Evolutionary conservation across 2,888 invertebrate genomes (phyloP).

Genomic region (Lingula anatina): DNA sequence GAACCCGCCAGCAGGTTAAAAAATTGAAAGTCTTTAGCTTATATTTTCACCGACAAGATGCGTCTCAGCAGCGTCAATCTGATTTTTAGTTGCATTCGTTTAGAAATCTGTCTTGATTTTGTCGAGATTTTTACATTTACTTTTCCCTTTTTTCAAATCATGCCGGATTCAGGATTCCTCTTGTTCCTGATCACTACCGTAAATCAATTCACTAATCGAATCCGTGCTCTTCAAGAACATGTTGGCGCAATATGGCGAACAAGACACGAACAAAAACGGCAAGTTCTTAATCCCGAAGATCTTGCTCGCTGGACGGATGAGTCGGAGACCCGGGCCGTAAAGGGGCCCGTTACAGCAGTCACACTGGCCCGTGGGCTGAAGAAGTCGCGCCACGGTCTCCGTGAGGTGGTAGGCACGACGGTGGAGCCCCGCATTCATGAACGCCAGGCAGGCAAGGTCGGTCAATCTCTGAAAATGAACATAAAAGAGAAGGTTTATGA

Average conservation of each 20-base stretch:
- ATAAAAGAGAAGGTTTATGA: not conserved
- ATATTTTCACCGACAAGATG: too few relatives aligned
- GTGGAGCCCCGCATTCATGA: constrained; percentile 16
- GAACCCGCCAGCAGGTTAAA: too few relatives aligned
- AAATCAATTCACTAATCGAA: constrained; percentile 24
- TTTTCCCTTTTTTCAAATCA: too few relatives aligned
- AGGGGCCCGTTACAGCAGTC: constrained; percentile 40
- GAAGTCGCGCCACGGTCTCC: constrained; percentile 6
- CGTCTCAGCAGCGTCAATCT: too few relatives aligned
- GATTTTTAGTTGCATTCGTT: too few relatives aligned
- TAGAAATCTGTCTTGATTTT: too few relatives aligned
- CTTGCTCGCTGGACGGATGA: constrained; percentile 42
- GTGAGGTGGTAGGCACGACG: not conserved
- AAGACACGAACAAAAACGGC: constrained; percentile 45
- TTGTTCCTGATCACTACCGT: constrained; percentile 12
- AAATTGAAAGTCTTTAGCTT: too few relatives aligned
- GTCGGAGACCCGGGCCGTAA: constrained; percentile 42
- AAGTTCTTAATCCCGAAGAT: constrained; percentile 44
- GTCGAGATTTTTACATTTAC: too few relatives aligned
- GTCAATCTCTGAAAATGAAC: constrained; percentile 23
- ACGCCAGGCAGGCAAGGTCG: constrained; percentile 25
- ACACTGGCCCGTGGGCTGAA: too few relatives aligned
- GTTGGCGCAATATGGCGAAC: constrained; percentile 38
- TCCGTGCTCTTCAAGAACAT: constrained; percentile 28
- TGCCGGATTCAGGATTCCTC: too few relatives aligned